Percentiles rank a stretch among this genome's conserved stretches.
Evolutionary conservation across 2,888 invertebrate species (phyloP).

Genomic region (Cephus rjabovi): DNA sequence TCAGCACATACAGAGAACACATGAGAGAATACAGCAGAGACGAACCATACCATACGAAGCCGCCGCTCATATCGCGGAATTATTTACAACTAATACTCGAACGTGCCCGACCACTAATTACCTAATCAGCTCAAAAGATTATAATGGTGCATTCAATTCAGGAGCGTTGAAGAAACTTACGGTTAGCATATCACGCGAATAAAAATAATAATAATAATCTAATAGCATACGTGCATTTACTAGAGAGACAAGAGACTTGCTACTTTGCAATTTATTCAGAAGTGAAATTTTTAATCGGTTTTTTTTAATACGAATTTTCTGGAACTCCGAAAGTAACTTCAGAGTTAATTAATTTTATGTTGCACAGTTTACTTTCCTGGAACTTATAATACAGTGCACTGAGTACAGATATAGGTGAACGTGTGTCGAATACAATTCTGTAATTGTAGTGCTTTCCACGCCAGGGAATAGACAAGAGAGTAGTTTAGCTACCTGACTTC

Average conservation of each 20-base stretch:
- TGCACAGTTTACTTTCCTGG: background rate
- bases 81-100: constrained; percentile 40
- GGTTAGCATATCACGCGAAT: background rate
- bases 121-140: constrained; percentile 50
- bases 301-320: background rate
- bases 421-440: constrained; percentile 5
- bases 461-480: background rate
- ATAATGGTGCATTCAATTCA: constrained; percentile 19
- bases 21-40: background rate
- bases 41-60: background rate
- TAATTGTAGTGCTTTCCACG: constrained; percentile 12
- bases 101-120: constrained; percentile 37
- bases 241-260: background rate
- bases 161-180: background rate
- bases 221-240: background rate
- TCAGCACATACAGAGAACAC: constrained; percentile 22
- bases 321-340: background rate
- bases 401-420: constrained; percentile 8
- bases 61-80: constrained; percentile 29
- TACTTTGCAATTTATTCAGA: background rate
- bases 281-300: background rate
- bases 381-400: background rate
- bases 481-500: background rate
- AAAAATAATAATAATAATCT: background rate
- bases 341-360: background rate